phyloP scores from a whole-genome alignment of 2,888 invertebrate species.

The Ommatoiulus sabulosus region DNA sequence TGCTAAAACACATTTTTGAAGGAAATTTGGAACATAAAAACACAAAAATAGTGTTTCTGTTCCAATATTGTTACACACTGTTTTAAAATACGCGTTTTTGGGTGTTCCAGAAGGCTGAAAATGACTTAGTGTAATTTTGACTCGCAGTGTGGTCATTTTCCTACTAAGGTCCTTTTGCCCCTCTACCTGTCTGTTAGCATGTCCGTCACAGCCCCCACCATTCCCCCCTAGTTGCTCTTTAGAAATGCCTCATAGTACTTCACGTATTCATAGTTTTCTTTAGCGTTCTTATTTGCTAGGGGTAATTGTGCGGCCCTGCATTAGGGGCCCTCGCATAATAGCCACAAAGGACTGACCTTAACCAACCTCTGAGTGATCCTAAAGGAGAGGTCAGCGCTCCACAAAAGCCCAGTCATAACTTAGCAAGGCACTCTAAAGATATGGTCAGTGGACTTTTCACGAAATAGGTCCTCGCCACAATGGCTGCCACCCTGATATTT shows the following conservation, averaged over 20 bases:
- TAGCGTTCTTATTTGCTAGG: neutral
- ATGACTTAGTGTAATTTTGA: too few species aligned
- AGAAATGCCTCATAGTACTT: conserved; percentile 5
- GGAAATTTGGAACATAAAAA: too few species aligned
- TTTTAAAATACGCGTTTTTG: too few species aligned
- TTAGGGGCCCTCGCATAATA: conserved; percentile 24
- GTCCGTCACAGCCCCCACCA: neutral
- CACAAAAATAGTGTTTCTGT: too few species aligned
- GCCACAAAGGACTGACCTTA: conserved; percentile 46
- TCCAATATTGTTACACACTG: too few species aligned
- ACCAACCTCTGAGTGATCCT: conserved; percentile 31
- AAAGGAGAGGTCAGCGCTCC: conserved; percentile 28
- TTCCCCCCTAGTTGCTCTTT: neutral
- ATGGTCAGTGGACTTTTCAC: conserved; percentile 49
- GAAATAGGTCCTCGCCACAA: conserved; percentile 42
- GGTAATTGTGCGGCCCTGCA: conserved; percentile 25
- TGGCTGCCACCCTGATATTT: conserved; percentile 42
- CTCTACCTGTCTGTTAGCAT: conserved; percentile 6
- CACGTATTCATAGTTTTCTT: conserved; percentile 10
- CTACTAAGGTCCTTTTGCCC: neutral
- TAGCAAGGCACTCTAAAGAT: conserved; percentile 24
- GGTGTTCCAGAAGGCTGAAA: too few species aligned
- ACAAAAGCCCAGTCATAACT: conserved; percentile 53
- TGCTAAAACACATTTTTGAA: too few species aligned
- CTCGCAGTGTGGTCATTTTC: conserved; percentile 40